Evolutionary conservation across 2,797 vertebrate genomes (phyloP).

Genomic region (Steatocranus sp.): DNA sequence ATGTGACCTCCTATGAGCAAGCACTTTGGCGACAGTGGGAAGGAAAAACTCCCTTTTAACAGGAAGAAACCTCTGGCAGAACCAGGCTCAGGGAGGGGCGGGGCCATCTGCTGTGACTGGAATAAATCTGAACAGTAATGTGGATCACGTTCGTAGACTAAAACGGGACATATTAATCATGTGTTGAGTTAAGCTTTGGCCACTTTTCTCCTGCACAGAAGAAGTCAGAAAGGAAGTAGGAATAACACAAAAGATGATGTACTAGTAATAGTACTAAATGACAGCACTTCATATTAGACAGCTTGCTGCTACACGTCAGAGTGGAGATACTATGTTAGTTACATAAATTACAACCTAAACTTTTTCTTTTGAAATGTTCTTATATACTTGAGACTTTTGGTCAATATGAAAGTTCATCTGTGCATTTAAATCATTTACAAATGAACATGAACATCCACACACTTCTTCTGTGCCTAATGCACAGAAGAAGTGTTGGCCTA

Average conservation of each 20-base stretch:
- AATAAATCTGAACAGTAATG: neutral
- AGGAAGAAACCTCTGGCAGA: rapidly evolving
- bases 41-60: neutral
- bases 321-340: neutral
- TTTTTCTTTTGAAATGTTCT: neutral
- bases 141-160: neutral
- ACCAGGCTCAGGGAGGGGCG: neutral
- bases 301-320: neutral
- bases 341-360: neutral
- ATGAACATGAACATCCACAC: neutral
- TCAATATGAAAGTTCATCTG: neutral
- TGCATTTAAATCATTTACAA: neutral
- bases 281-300: neutral
- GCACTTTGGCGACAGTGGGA: rapidly evolving
- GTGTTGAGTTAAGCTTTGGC: neutral
- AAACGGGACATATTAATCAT: neutral
- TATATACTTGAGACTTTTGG: neutral
- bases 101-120: rapidly evolving
- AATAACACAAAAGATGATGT: neutral
- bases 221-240: neutral
- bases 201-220: neutral
- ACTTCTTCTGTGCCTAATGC: too few relatives aligned
- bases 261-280: neutral
- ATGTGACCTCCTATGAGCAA: rapidly evolving
- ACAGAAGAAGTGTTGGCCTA: neutral